Evolutionary conservation across 2,113 vertebrate genomes (phyloP).

Genomic region (Malaclemys terrapin): DNA sequence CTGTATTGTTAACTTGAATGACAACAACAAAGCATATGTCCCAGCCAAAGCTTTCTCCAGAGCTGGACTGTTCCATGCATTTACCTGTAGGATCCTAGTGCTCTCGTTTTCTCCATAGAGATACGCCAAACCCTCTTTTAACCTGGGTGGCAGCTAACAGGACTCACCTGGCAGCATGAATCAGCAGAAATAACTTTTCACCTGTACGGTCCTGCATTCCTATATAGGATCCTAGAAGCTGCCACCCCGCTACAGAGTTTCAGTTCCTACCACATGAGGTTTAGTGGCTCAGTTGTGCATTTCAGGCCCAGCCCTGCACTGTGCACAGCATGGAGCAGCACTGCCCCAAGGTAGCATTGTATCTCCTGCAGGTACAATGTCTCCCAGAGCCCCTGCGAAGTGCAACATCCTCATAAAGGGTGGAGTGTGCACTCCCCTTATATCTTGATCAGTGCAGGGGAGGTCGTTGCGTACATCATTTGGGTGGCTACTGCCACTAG

Average conservation of each 20-base stretch:
- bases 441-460: not conserved
- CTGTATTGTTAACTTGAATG: not conserved
- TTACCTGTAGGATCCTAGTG: not conserved
- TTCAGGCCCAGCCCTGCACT: not conserved
- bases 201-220: not conserved
- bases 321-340: too few relatives aligned
- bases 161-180: not conserved
- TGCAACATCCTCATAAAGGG: not conserved
- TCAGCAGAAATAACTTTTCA: not conserved
- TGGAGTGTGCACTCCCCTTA: not conserved
- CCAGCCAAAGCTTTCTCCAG: not conserved
- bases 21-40: not conserved
- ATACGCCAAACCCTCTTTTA: not conserved
- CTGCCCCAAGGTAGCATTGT: not conserved
- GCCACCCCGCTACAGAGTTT: not conserved
- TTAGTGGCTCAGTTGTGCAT: not conserved
- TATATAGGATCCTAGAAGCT: not conserved
- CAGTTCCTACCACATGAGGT: not conserved
- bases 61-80: not conserved
- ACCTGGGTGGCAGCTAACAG: not conserved
- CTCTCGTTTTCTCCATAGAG: not conserved
- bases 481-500: not conserved
- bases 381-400: not conserved
- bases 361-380: not conserved
- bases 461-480: not conserved